These are phyloP conservation scores for Magallana ariakensis DNA, from an alignment of 1,140 invertebrate species.

Conservation along the genomic window DNA sequence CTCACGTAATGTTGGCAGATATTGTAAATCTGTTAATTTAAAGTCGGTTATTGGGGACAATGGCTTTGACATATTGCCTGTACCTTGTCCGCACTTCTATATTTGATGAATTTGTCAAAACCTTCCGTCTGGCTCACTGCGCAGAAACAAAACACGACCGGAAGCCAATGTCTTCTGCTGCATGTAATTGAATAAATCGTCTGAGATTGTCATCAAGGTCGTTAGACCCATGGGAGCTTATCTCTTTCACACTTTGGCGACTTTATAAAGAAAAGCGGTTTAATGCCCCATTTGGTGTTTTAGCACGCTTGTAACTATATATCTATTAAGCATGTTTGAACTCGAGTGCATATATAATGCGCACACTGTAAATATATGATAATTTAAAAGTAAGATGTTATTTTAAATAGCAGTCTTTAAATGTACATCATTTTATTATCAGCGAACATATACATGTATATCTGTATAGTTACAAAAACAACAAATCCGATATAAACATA, in stretches of 20 bases:
- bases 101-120: not conserved
- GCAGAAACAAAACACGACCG: not conserved
- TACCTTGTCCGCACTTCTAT: not conserved
- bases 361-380: not conserved
- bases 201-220: not conserved
- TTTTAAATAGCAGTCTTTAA: too few relatives aligned
- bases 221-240: not conserved
- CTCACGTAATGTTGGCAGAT: not conserved
- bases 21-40: not conserved
- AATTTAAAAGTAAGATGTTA: too few relatives aligned
- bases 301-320: too few relatives aligned
- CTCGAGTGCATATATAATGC: not conserved
- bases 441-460: too few relatives aligned
- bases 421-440: too few relatives aligned
- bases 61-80: not conserved
- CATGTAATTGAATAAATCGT: not conserved
- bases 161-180: slow-evolving; percentile 1
- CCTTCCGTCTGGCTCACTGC: not conserved
- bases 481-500: too few relatives aligned
- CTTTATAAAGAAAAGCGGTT: not conserved
- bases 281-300: not conserved
- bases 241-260: slow-evolving; percentile 30
- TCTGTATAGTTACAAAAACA: too few relatives aligned
- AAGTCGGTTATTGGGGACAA: not conserved
- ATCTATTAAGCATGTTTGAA: slow-evolving; percentile 3